Percentiles rank a stretch among this genome's conserved stretches.
These are phyloP conservation scores for Gambusia affinis DNA, from an alignment of 2,113 vertebrate species.

Conservation along the genomic window DNA sequence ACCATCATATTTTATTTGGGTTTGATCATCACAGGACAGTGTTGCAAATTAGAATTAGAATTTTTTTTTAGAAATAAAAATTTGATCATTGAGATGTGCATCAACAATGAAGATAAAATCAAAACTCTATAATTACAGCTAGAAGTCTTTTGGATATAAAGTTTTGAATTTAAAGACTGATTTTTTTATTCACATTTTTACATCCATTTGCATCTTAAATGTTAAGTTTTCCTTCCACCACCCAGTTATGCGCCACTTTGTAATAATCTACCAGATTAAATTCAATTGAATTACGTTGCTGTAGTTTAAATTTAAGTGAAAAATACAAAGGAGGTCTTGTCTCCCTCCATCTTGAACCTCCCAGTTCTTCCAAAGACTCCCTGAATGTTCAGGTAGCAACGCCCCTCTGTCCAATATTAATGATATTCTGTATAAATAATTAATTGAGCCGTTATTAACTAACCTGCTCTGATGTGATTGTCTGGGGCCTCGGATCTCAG, in stretches of 20 bases:
- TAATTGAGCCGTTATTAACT: slow-evolving; percentile 40
- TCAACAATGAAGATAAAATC: too few relatives aligned
- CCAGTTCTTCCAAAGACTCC: not conserved
- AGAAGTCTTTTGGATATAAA: not conserved
- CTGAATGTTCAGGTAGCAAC: slow-evolving; percentile 5
- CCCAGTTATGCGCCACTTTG: too few relatives aligned
- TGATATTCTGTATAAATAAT: slow-evolving; percentile 27
- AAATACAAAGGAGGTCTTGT: not conserved
- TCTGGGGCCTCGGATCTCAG: slow-evolving; percentile 79
- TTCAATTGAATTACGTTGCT: not conserved
- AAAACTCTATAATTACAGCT: too few relatives aligned
- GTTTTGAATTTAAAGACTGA: too few relatives aligned
- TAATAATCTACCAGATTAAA: not conserved
- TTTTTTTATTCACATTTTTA: too few relatives aligned
- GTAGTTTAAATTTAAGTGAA: too few relatives aligned
- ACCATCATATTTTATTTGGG: not conserved
- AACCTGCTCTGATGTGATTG: slow-evolving; percentile 84
- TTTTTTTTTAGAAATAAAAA: not conserved
- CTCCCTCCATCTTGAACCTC: too few relatives aligned
- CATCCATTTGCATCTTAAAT: not conserved
- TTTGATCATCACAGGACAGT: not conserved
- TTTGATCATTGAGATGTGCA: too few relatives aligned
- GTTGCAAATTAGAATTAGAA: not conserved
- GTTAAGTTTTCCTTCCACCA: not conserved
- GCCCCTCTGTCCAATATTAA: slow-evolving; percentile 7